A percentile compares a stretch with the other conserved stretches of the same genome.
Evolutionary conservation across 1,140 invertebrate species (phyloP).

Genomic region (Apis mellifera): Amel_HAv3.1 CM009941.2:8081001-8081500

Average conservation of each 20-base stretch:
- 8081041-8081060: neutral
- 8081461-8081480: neutral
- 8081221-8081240: neutral
- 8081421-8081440: neutral
- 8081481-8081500: neutral
- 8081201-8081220: neutral
- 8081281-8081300: neutral
- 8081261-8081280: neutral
- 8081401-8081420: neutral
- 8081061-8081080: no score
- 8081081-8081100: constrained; percentile 8
- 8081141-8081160: constrained; percentile 16
- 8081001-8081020: neutral
- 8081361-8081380: neutral
- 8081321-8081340: constrained; percentile 10
- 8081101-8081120: constrained; percentile 14
- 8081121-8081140: neutral
- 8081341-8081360: constrained; percentile 14
- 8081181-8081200: constrained; percentile 15
- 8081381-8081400: neutral
- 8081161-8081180: neutral
- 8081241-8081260: neutral
- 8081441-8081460: neutral
- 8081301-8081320: neutral
- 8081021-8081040: neutral